Percentiles rank a stretch among this genome's conserved stretches.
phyloP scores from a whole-genome alignment of 2,888 invertebrate species.

The Lacanobia wlatinum region DNA sequence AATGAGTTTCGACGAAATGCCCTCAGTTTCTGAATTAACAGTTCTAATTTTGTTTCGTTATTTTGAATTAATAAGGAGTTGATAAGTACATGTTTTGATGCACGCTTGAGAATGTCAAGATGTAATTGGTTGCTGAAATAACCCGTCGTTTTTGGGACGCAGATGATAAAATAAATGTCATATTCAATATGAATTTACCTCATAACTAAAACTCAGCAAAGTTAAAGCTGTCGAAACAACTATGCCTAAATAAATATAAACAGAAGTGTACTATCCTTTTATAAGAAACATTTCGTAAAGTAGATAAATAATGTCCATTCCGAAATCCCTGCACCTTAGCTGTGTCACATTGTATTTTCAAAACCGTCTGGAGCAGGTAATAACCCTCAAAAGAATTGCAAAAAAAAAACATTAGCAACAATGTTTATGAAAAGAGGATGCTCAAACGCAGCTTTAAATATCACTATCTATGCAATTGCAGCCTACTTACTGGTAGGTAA shows the following conservation, averaged over 20 bases:
- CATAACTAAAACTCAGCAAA: constrained; percentile 1
- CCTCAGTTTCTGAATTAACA: constrained; percentile 75
- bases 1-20: constrained; percentile 83
- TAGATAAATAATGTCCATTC: constrained; percentile 4
- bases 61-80: constrained; percentile 57
- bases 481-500: constrained; percentile 34
- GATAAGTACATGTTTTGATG: constrained; percentile 49
- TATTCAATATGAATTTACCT: constrained; percentile 6
- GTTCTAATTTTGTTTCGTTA: constrained; percentile 62
- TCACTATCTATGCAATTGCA: constrained; percentile 9
- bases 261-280: neutral
- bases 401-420: constrained; percentile 24
- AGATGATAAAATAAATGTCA: constrained; percentile 49
- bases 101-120: constrained; percentile 49
- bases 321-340: neutral
- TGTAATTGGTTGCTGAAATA: constrained; percentile 44
- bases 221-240: constrained; percentile 7
- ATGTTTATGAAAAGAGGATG: constrained; percentile 20
- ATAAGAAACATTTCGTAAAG: neutral
- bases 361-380: constrained; percentile 40
- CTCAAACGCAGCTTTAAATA: constrained; percentile 6
- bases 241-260: constrained; percentile 40
- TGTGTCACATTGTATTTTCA: neutral
- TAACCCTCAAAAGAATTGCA: constrained; percentile 17
- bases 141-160: constrained; percentile 12